Evolutionary conservation across 2,797 vertebrate genomes (phyloP).

Genomic region (Molossus molossus): DNA sequence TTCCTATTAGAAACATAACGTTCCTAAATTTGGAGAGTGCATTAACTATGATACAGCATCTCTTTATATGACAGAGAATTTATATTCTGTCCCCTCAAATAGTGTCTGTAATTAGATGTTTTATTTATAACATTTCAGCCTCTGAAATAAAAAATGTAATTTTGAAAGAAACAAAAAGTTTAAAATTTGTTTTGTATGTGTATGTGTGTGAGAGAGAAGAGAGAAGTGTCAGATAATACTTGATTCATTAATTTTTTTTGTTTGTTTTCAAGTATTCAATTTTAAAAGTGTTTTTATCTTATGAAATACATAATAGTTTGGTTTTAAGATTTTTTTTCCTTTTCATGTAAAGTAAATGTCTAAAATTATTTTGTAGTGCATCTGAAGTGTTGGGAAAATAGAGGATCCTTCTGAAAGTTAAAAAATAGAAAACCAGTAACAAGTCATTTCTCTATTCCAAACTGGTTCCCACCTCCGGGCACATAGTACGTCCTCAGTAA

Average conservation of each 20-base stretch:
- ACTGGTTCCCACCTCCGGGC: background rate
- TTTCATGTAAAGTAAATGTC: background rate
- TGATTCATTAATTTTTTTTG: background rate
- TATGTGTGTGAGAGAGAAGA: background rate
- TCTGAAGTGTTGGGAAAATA: background rate
- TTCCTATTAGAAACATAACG: background rate
- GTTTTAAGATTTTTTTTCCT: constrained; percentile 3
- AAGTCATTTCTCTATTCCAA: background rate
- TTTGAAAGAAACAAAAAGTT: constrained; percentile 53
- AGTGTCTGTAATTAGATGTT: background rate
- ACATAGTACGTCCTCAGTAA: background rate
- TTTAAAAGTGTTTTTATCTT: constrained; percentile 45
- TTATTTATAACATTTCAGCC: constrained; percentile 9
- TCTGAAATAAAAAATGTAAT: background rate
- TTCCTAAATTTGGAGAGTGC: background rate
- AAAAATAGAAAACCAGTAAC: background rate
- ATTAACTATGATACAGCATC: background rate
- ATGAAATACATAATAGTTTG: background rate
- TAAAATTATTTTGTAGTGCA: background rate
- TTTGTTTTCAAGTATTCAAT: constrained; percentile 15
- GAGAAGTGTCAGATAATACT: background rate
- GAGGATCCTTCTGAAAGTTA: background rate
- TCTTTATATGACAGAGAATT: constrained; percentile 28
- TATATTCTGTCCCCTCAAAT: background rate
- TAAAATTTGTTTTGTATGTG: background rate